These are phyloP conservation scores for Drosophila triauraria DNA, from an alignment of 1,140 invertebrate species.

Conservation along the genomic window DNA sequence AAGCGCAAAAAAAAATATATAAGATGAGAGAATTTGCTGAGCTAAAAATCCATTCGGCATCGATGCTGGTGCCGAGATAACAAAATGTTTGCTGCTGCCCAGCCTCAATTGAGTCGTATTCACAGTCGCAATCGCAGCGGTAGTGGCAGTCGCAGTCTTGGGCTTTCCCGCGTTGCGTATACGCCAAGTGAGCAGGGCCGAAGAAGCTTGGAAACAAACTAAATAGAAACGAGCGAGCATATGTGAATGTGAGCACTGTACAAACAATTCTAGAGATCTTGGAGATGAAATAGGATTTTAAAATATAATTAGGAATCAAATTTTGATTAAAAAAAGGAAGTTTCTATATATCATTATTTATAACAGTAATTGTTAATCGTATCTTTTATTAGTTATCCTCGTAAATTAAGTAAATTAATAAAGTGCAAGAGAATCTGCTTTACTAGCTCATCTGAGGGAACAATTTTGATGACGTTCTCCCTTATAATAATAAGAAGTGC, in stretches of 20 bases:
- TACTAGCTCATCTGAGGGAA: too few relatives aligned
- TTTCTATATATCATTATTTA: too few relatives aligned
- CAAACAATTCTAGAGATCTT: background rate
- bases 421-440: too few relatives aligned
- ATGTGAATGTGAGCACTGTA: conserved; percentile 14
- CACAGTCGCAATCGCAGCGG: conserved; percentile 33
- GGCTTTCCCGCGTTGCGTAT: conserved; percentile 53
- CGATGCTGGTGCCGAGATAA: conserved; percentile 71
- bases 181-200: conserved; percentile 59
- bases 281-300: too few relatives aligned
- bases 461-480: background rate
- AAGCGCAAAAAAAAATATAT: conserved; percentile 4
- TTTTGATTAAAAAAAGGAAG: too few relatives aligned
- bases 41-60: conserved; percentile 69
- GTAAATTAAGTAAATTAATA: too few relatives aligned
- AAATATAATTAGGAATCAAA: too few relatives aligned
- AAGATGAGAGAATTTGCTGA: conserved; percentile 33
- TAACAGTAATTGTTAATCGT: too few relatives aligned
- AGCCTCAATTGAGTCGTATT: conserved; percentile 66
- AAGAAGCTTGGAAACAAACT: conserved; percentile 48
- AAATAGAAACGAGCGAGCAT: conserved; percentile 54
- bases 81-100: conserved; percentile 70
- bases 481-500: background rate
- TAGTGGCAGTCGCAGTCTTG: conserved; percentile 41
- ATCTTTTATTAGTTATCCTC: too few relatives aligned